A percentile compares a stretch with the other conserved stretches of the same genome.
Evolutionary conservation across 2,797 vertebrate species (phyloP).

Genomic region (Chrysocyon brachyurus): DNA sequence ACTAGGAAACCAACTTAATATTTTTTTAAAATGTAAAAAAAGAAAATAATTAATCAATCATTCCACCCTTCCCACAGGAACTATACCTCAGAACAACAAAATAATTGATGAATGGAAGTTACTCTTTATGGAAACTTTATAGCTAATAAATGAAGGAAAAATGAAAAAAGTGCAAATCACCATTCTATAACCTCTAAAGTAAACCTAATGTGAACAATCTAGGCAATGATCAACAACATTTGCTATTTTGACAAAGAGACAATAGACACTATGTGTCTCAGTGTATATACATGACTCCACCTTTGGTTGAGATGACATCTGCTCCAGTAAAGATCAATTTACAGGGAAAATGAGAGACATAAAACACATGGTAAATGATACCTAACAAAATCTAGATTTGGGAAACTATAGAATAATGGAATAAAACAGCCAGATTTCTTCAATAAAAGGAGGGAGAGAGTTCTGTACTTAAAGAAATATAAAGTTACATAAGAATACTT

Average conservation of each 20-base stretch:
- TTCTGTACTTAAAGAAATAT: neutral
- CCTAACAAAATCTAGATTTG: neutral
- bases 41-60: neutral
- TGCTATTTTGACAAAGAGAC: neutral
- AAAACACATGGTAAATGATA: neutral
- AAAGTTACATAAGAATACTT: neutral
- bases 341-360: neutral
- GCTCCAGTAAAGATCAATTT: neutral
- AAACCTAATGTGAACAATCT: neutral
- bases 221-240: neutral
- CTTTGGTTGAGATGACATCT: conserved; percentile 22
- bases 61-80: neutral
- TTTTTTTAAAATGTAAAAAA: conserved; percentile 23
- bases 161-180: neutral
- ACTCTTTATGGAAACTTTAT: neutral
- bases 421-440: neutral
- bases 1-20: neutral
- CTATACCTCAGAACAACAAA: neutral
- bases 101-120: neutral
- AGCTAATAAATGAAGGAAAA: neutral
- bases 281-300: neutral
- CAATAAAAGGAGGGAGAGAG: neutral
- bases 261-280: neutral
- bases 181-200: neutral
- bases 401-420: neutral